Percentiles rank a stretch among this genome's conserved stretches.
Evolutionary conservation across 1,140 invertebrate species (phyloP).

Genomic region (Rhynchophorus ferrugineus): DNA sequence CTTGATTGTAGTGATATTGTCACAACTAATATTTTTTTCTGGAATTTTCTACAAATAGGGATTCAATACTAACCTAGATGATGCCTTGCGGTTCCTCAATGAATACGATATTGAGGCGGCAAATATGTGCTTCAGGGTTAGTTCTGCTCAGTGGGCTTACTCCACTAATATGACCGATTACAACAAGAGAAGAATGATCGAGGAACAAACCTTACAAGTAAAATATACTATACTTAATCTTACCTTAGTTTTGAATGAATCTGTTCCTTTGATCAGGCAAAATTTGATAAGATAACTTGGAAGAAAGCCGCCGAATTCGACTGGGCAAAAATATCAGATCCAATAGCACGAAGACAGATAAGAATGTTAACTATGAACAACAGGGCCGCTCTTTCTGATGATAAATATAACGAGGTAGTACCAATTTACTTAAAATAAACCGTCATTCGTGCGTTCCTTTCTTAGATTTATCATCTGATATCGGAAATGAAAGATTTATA

Average conservation of each 20-base stretch:
- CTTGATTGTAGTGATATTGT: too few relatives aligned
- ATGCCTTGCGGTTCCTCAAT: conserved; percentile 61
- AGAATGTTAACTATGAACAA: conserved; percentile 62
- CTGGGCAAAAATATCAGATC: conserved; percentile 59
- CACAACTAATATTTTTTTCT: too few relatives aligned
- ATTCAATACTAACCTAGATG: conserved; percentile 58
- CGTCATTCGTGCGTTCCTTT: too few relatives aligned
- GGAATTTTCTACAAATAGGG: too few relatives aligned
- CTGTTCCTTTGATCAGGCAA: conserved; percentile 40
- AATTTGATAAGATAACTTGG: conserved; percentile 69
- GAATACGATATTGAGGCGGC: conserved; percentile 66
- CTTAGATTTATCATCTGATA: conserved; percentile 64
- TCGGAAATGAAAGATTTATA: conserved; percentile 76
- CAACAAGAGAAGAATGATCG: conserved; percentile 63
- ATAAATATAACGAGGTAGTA: conserved; percentile 65
- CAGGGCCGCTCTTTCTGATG: conserved; percentile 61
- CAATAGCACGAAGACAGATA: conserved; percentile 59
- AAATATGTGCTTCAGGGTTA: conserved; percentile 61
- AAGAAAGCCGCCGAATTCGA: conserved; percentile 60
- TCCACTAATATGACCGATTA: conserved; percentile 69
- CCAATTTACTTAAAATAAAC: background rate
- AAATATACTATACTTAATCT: conserved; percentile 53
- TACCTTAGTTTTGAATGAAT: too few relatives aligned
- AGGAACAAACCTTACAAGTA: conserved; percentile 57
- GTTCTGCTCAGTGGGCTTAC: conserved; percentile 66